phyloP scores from a whole-genome alignment of 2,888 invertebrate genomes.

The Sussaba pulchella region DNA sequence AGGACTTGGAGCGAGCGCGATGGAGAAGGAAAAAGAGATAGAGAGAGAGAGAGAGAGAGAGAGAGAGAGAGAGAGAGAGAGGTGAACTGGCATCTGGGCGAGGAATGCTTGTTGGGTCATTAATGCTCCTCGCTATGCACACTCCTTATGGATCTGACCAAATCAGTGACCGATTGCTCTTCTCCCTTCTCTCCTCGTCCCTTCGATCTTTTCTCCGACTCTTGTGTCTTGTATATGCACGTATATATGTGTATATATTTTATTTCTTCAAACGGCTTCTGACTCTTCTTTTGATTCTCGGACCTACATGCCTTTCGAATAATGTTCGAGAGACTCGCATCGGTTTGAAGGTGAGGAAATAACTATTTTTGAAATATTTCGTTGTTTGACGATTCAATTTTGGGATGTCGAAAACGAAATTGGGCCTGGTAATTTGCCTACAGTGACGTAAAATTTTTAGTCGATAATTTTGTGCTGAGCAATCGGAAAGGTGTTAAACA shows the following conservation, averaged over 20 bases:
- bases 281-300: background rate
- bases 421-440: too few species aligned
- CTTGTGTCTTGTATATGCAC: conserved; percentile 4
- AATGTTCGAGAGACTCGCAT: conserved; percentile 10
- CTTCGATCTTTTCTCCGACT: background rate
- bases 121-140: conserved; percentile 82
- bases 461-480: too few species aligned
- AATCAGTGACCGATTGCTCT: conserved; percentile 83
- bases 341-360: too few species aligned
- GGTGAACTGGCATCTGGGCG: conserved; percentile 74
- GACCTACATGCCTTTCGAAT: too few species aligned
- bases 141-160: conserved; percentile 82
- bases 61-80: conserved; percentile 59
- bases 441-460: too few species aligned
- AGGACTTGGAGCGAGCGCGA: conserved; percentile 20
- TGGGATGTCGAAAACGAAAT: too few species aligned
- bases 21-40: conserved; percentile 61
- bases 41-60: conserved; percentile 34
- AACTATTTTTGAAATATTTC: too few species aligned
- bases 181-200: conserved; percentile 43
- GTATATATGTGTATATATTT: too few species aligned
- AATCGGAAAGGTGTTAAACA: too few species aligned
- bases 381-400: too few species aligned
- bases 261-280: conserved; percentile 1
- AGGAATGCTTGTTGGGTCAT: conserved; percentile 83